Evolutionary conservation across 1,140 invertebrate genomes (phyloP), one percentile per base, ranked within the genome.

Genomic region (Hestina assimilis): DNA sequence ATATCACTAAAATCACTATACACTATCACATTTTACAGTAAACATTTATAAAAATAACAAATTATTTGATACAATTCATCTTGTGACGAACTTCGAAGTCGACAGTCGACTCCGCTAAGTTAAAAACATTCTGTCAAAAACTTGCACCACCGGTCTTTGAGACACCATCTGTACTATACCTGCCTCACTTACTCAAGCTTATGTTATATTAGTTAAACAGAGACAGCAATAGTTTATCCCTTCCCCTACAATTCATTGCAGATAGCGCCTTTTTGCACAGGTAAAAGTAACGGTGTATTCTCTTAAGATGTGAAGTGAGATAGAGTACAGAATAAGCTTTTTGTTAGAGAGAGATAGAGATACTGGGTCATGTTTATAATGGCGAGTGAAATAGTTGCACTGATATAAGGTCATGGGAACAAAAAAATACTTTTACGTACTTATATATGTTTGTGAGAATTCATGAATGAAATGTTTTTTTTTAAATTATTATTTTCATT

Each of bases 271-370:
- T 87, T 86, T 87, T 82, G 83, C 83, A 82, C 71, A 65, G 75
- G 80, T 83, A 86, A 87, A 87, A 87, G 84, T 87, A 87, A 87
- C 84, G 84, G 84, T 74, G 69, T 38, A 64, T 75, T 83, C 78
- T 79, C 82, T 84, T 84, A 64, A 87, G 83, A 84, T 86, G 75
- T 81, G 76, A 83, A 66, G 20, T 68, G 83, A 83, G 73, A 83
- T 50, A 42, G 50, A 52, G 38, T 35, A 64, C 67, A 56, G 28
- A 40, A 63, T 66, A 69, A 70, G 64, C 67, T 19, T 15, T 28
- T n/a, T 38, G 76, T 60, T 62, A 50, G 66, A 87, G 15, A 47
- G 72, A 69, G 81, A 84, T 12, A 53, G 41, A 59, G 1, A 6
- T 40, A 43, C 51, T 72, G 68, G 72, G 77, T 85, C 80, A 79